Percentiles rank a stretch among this genome's conserved stretches.
Conservation (phyloP, 64 coral and sea anemone genomes). For the Catalaphyllia jardinei region DNA sequence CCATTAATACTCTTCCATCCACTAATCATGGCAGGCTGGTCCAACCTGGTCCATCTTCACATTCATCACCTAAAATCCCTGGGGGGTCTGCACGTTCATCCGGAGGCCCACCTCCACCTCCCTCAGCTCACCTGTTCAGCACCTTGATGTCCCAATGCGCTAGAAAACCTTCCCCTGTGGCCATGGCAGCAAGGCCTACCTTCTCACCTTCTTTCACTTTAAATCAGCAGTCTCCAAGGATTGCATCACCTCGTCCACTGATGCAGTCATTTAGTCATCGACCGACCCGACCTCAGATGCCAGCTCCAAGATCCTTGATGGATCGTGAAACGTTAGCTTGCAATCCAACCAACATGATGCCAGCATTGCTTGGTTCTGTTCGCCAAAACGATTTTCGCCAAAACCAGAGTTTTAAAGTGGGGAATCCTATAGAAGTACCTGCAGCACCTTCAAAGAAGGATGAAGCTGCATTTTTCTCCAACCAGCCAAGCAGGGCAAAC, state of each 20-base stretch:
- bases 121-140: slow-evolving; percentile 64
- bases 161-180: slow-evolving; percentile 61
- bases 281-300: not conserved
- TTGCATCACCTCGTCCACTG: not conserved
- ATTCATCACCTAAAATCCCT: not conserved
- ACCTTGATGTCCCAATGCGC: slow-evolving; percentile 76
- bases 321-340: not conserved
- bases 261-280: not conserved
- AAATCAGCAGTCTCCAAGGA: not conserved
- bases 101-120: slow-evolving; percentile 77
- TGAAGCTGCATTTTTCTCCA: not conserved
- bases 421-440: not conserved
- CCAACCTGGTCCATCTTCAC: not conserved
- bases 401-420: not conserved
- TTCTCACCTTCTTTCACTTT: not conserved
- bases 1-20: not conserved
- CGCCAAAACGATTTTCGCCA: not conserved
- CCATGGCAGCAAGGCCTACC: slow-evolving; percentile 46
- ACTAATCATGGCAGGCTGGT: not conserved
- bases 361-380: not conserved
- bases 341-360: not conserved
- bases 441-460: not conserved
- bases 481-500: not conserved
- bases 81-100: not conserved
- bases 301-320: not conserved